These are phyloP conservation scores for Trissolcus basalis DNA, from an alignment of 1,140 invertebrate species.

Conservation along the genomic window DNA sequence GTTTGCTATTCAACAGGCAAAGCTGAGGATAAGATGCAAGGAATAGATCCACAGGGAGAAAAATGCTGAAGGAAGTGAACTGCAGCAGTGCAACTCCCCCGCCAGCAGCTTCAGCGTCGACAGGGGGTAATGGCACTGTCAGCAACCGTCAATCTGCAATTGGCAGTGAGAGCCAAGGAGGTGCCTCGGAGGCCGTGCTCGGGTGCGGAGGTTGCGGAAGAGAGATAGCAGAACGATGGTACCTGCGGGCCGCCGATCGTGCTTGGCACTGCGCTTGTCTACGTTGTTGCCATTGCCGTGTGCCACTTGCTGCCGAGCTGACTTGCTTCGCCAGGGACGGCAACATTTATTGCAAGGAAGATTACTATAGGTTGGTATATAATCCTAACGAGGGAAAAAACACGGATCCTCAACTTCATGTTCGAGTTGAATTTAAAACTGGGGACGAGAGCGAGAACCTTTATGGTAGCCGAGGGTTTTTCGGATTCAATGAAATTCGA, in stretches of 20 bases:
- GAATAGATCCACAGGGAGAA: constrained; percentile 31
- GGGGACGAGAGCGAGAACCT: not conserved
- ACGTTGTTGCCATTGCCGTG: constrained; percentile 90
- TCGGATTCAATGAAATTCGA: constrained; percentile 41
- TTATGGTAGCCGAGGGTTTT: not conserved
- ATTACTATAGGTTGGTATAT: constrained; percentile 90
- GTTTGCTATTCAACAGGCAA: constrained; percentile 10
- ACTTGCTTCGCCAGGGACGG: constrained; percentile 93
- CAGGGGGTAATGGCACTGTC: constrained; percentile 56
- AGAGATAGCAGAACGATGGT: constrained; percentile 80
- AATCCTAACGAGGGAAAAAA: not conserved
- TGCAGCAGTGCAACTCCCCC: constrained; percentile 71
- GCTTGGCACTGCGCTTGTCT: constrained; percentile 93
- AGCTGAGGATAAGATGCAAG: constrained; percentile 48
- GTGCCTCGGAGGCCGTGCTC: constrained; percentile 52
- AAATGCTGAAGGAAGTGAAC: constrained; percentile 75
- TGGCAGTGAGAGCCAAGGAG: constrained; percentile 55
- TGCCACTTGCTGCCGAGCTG: constrained; percentile 88
- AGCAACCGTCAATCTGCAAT: constrained; percentile 48
- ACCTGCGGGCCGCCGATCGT: constrained; percentile 90
- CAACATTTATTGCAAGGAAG: constrained; percentile 95
- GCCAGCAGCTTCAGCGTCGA: constrained; percentile 57
- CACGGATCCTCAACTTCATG: not conserved
- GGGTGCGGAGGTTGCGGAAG: constrained; percentile 73
- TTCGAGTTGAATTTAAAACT: not conserved